phyloP scores from a whole-genome alignment of 2,888 invertebrate genomes.

The Nasonovia ribisnigri region DNA sequence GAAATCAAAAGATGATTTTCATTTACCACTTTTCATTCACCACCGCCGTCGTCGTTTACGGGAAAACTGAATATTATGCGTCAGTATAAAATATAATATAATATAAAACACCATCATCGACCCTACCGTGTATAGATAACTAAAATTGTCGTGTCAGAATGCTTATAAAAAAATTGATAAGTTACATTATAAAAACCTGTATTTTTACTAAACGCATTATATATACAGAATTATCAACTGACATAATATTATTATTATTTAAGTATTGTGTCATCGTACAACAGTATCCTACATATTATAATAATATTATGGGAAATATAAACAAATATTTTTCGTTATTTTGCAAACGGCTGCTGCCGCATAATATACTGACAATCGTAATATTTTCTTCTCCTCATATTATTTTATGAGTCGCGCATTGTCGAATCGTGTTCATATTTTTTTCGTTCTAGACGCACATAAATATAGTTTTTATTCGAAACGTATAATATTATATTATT shows the following conservation, averaged over 20 bases:
- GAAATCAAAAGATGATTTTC: constrained; percentile 17
- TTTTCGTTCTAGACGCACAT: background rate
- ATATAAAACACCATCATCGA: background rate
- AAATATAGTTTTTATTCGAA: background rate
- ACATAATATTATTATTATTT: background rate
- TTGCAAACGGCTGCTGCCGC: background rate
- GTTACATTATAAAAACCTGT: background rate
- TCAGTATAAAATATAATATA: background rate
- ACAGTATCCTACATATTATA: background rate
- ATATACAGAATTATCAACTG: background rate
- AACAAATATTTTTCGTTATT: background rate
- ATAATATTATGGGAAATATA: background rate
- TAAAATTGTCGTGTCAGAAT: background rate
- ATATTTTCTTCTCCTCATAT: background rate
- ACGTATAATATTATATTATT: background rate
- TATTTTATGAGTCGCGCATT: background rate
- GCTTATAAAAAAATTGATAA: background rate
- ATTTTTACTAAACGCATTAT: background rate
- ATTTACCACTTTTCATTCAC: background rate
- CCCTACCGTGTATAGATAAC: background rate
- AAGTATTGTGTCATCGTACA: background rate
- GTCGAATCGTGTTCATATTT: background rate
- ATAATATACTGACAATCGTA: background rate
- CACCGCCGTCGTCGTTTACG: background rate
- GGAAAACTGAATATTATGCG: background rate